Percentiles rank a stretch among this genome's conserved stretches.
phyloP scores from a whole-genome alignment of 2,113 vertebrate species.

The Pygoscelis adeliae region DNA sequence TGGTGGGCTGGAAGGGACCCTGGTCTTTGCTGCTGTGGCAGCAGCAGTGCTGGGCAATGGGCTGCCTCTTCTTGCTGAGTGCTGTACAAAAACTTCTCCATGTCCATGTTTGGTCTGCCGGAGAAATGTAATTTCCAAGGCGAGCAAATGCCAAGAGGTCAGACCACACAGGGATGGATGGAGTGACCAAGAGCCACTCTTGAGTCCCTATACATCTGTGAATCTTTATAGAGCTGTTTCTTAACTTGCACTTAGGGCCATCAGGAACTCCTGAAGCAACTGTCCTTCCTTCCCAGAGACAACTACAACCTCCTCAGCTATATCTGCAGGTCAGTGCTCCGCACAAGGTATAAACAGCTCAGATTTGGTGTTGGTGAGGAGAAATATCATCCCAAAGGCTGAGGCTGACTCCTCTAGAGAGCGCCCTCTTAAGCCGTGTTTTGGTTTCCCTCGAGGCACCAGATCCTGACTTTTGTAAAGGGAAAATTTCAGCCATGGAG shows the following conservation, averaged over 20 bases:
- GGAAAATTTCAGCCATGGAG: neutral
- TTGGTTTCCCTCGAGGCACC: neutral
- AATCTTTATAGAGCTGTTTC: neutral
- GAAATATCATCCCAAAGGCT: neutral
- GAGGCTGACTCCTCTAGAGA: neutral
- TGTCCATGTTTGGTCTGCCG: neutral
- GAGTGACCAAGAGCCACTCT: neutral
- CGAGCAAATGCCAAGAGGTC: neutral
- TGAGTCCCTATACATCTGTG: fast-evolving
- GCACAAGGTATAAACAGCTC: neutral
- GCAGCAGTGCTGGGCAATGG: neutral
- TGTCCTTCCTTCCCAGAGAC: slow-evolving; percentile 83
- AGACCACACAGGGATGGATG: neutral
- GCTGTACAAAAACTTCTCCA: neutral
- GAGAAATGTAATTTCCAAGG: neutral
- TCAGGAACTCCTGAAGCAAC: slow-evolving; percentile 84
- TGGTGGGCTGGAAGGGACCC: neutral
- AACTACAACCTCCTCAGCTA: slow-evolving; percentile 97
- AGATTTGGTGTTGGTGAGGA: neutral
- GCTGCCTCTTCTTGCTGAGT: neutral
- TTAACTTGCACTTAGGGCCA: slow-evolving; percentile 77
- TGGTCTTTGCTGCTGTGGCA: neutral
- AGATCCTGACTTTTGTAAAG: neutral
- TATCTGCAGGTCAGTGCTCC: slow-evolving; percentile 85
- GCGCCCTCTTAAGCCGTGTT: neutral